Base-by-base conservation (phyloP, 2,888 invertebrate genomes). In the Patella caerulea region DNA sequence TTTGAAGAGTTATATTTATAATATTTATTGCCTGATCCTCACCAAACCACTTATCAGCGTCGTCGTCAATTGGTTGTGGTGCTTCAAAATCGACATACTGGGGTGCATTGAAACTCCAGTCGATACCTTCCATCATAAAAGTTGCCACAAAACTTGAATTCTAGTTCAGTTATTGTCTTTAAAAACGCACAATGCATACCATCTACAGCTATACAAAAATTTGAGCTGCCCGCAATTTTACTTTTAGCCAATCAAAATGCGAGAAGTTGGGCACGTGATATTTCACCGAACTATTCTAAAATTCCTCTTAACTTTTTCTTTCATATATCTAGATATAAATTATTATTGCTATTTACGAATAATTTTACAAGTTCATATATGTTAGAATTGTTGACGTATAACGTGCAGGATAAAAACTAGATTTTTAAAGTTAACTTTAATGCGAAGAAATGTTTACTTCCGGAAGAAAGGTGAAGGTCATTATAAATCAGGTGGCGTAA, bases 21-120 rank as follows among this genome's bases (percentile, higher is more conserved):
- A 34, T 34, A 34, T 2, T 34, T 2, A 3, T n/a, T 14, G 1
- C 14, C n/a, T 24, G 56, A 24, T 55, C 76, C 84, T 80, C 82
- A 88, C 88, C 88, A 82, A 88, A 88, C 83, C 84, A 86, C 70
- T 81, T 74, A 73, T 87, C 87, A 9, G 83, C 83, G 24, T 85
- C 79, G 54, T 86, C 87, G 56, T 86, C 82, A 12, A 84, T 82
- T 11, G 78, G 79, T 55, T 81, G 69, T 9, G 82, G 77, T 11
- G 80, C 79, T 9, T 81, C 79, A 79, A 89, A 88, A 83, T 89
- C 88, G 11, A 88, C 85, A 80, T 84, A 89, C 73, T 88, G 87
- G 12, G 89, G 89, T 34, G 86, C 85, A 77, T 87, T 83, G 78
- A 83, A 89, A 69, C 87, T 86, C 87, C 87, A 89, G 11, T 72